A percentile compares a stretch with the other conserved stretches of the same genome.
phyloP scores from a whole-genome alignment of 2,797 vertebrate species.

The Dendrocincla fuliginosa region DNA sequence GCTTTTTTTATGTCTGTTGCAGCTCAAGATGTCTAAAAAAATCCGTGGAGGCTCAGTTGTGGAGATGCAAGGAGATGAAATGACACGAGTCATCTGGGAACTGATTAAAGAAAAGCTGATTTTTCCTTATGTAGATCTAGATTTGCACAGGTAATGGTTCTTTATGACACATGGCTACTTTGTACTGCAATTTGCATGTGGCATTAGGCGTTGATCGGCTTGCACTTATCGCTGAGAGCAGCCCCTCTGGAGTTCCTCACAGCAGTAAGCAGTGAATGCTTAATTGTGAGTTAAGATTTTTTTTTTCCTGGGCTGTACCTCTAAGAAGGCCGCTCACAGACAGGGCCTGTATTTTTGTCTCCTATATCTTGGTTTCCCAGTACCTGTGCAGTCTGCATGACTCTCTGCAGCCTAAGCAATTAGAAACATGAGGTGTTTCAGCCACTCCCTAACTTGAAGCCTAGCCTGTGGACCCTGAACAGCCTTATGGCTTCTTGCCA shows the following conservation, averaged over 20 bases:
- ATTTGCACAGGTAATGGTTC: slow-evolving; percentile 90
- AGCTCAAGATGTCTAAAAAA: slow-evolving; percentile 89
- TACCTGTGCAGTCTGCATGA: background rate
- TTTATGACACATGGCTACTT: background rate
- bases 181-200: background rate
- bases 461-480: background rate
- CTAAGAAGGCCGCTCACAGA: background rate
- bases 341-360: background rate
- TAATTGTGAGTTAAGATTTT: background rate
- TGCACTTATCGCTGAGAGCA: background rate
- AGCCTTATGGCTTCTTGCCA: background rate
- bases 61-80: slow-evolving; percentile 99
- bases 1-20: background rate
- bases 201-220: background rate
- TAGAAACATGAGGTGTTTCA: background rate
- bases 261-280: background rate
- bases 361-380: background rate
- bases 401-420: background rate
- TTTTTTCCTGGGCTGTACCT: background rate
- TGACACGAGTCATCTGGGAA: slow-evolving; percentile 98
- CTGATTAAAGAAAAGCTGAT: slow-evolving; percentile 97
- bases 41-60: slow-evolving; percentile 92
- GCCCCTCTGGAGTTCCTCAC: background rate
- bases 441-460: background rate
- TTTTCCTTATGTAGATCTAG: slow-evolving; percentile 92